Conservation (phyloP, 2,797 vertebrate species). For the Apodemus agrarius region DNA sequence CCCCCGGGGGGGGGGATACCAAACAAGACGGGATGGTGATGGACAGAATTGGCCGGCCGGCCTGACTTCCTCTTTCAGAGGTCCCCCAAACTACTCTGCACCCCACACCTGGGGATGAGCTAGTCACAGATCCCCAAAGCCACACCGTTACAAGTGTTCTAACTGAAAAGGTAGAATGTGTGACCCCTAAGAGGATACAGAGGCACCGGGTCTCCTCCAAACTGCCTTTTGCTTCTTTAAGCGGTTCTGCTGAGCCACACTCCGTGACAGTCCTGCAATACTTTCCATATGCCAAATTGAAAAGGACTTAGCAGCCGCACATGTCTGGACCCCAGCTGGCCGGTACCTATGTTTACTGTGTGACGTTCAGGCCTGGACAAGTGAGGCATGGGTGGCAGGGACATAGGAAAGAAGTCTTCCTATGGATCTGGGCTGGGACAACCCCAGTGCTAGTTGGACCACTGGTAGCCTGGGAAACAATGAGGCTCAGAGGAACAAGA, state of each 20-base stretch:
- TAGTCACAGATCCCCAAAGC: not conserved
- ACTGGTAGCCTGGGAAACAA: not conserved
- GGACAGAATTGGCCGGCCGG: not conserved
- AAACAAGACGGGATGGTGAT: not conserved
- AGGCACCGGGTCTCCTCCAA: not conserved
- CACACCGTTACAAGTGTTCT: not conserved
- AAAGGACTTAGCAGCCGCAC: not conserved
- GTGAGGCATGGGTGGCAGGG: not conserved
- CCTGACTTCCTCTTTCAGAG: not conserved
- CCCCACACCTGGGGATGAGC: not conserved
- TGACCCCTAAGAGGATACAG: not conserved
- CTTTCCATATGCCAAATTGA: not conserved
- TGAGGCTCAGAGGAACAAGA: not conserved
- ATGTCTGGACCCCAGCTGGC: not conserved
- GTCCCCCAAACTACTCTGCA: not conserved
- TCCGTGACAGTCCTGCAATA: not conserved
- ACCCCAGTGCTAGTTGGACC: not conserved
- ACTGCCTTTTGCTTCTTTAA: not conserved
- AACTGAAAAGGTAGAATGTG: not conserved
- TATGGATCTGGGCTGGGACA: not conserved
- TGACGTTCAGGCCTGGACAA: not conserved
- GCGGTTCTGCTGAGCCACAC: not conserved
- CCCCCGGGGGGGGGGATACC: not conserved
- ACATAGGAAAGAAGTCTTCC: not conserved
- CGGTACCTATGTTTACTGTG: not conserved